Percentiles rank a stretch among this genome's conserved stretches.
These are phyloP conservation scores for Folsomia manolachei DNA, from an alignment of 2,888 invertebrate species.

Conservation along the genomic window DNA sequence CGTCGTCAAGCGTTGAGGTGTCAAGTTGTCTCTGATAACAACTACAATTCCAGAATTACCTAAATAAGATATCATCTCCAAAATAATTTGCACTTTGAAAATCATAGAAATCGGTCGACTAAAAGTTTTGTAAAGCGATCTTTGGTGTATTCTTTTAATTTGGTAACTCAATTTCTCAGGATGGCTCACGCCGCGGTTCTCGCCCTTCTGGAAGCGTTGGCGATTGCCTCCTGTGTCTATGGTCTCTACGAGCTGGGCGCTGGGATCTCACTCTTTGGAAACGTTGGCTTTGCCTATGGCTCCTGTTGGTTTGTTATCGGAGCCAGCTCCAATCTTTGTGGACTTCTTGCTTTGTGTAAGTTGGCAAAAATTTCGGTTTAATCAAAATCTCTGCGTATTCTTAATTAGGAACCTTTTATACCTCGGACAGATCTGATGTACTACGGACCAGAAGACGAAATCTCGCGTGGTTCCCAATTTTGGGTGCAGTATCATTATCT, in stretches of 20 bases:
- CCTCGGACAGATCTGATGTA: neutral
- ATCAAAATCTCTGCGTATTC: neutral
- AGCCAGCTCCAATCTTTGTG: slow-evolving; percentile 18
- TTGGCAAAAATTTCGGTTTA: neutral
- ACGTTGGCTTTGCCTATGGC: slow-evolving; percentile 16
- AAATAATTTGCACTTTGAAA: too few relatives aligned
- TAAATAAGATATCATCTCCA: too few relatives aligned
- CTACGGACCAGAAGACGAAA: neutral
- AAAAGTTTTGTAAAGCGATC: too few relatives aligned
- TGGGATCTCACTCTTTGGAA: neutral
- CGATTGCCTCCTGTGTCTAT: neutral
- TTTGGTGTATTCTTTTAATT: too few relatives aligned
- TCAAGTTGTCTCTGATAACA: too few relatives aligned
- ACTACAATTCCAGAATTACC: too few relatives aligned
- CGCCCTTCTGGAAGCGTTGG: slow-evolving; percentile 21
- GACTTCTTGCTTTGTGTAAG: slow-evolving; percentile 20
- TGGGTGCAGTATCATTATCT: slow-evolving; percentile 29
- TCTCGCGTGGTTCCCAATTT: neutral
- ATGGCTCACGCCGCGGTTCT: slow-evolving; percentile 14
- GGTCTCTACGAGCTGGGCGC: slow-evolving; percentile 20
- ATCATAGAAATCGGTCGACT: too few relatives aligned
- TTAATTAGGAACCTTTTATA: neutral
- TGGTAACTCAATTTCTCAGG: too few relatives aligned
- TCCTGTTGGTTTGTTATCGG: slow-evolving; percentile 29
- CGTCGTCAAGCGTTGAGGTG: too few relatives aligned